phyloP scores from a whole-genome alignment of 2,113 vertebrate genomes.

The Cyphomyrus discorhynchus region DNA sequence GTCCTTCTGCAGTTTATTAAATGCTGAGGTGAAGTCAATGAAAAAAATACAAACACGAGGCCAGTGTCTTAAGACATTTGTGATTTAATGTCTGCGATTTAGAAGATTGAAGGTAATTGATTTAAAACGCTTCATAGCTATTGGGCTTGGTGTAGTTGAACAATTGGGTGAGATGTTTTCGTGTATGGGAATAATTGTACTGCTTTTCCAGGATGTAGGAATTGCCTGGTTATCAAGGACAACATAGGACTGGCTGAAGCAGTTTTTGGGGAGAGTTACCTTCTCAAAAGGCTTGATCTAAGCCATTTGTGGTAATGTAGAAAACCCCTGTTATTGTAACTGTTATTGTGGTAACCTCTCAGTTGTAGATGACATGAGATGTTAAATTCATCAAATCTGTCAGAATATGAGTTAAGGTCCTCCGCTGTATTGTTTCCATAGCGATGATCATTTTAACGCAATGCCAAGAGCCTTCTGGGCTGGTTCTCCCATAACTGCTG shows the following conservation, averaged over 20 bases:
- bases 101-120: neutral
- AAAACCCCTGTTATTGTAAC: neutral
- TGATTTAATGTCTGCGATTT: neutral
- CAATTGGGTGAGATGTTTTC: neutral
- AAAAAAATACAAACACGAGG: neutral
- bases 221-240: neutral
- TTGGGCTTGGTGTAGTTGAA: neutral
- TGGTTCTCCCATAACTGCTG: neutral
- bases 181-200: neutral
- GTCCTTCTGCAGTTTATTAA: neutral
- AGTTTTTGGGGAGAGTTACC: neutral
- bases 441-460: neutral
- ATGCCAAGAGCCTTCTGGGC: neutral
- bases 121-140: neutral
- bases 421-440: neutral
- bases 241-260: neutral
- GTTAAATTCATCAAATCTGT: neutral
- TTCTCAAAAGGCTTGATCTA: neutral
- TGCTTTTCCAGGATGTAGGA: neutral
- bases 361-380: neutral
- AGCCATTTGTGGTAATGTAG: neutral
- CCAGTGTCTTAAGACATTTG: neutral
- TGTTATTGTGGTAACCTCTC: neutral
- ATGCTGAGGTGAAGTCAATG: neutral
- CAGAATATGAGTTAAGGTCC: neutral